These are phyloP conservation scores for Chromoteleia sp. DNA, from an alignment of 2,888 invertebrate genomes.

Conservation along the genomic window DNA sequence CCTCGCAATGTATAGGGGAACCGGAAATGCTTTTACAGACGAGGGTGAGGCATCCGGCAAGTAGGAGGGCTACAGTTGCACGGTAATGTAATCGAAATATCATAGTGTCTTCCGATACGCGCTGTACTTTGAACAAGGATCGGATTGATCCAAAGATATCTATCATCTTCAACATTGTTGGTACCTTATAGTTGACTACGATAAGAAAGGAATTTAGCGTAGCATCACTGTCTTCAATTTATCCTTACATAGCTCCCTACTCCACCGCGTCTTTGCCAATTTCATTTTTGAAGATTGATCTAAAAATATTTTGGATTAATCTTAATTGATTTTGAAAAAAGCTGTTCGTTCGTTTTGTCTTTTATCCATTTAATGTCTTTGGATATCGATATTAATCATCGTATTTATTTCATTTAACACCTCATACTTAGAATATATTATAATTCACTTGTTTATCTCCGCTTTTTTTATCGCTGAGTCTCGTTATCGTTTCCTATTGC, in stretches of 20 bases:
- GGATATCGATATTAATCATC: no score
- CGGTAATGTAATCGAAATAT: slow-evolving; percentile 86
- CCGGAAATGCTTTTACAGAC: slow-evolving; percentile 85
- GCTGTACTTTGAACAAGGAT: slow-evolving; percentile 82
- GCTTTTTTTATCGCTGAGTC: no score
- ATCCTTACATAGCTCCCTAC: slow-evolving; percentile 7
- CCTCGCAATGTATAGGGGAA: slow-evolving; percentile 85
- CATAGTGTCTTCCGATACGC: slow-evolving; percentile 84
- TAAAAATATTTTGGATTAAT: slow-evolving; percentile 28
- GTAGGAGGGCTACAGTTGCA: slow-evolving; percentile 85
- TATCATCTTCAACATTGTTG: slow-evolving; percentile 83
- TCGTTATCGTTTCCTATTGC: no score
- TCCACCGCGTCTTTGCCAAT: slow-evolving; percentile 9
- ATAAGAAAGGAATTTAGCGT: slow-evolving; percentile 4
- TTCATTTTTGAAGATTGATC: slow-evolving; percentile 10
- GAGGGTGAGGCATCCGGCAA: slow-evolving; percentile 85
- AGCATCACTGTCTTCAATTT: slow-evolving; percentile 9
- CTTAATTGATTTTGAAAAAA: slow-evolving; percentile 5
- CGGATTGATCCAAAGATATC: slow-evolving; percentile 83
- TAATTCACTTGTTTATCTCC: no score
- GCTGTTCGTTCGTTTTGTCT: slow-evolving; percentile 6
- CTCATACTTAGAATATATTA: no score
- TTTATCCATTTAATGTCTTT: no score
- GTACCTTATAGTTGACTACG: slow-evolving; percentile 75
- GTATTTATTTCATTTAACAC: no score